A percentile compares a stretch with the other conserved stretches of the same genome.
These are phyloP conservation scores for Xenops minutus DNA, from an alignment of 2,797 vertebrate genomes.

Conservation along the genomic window DNA sequence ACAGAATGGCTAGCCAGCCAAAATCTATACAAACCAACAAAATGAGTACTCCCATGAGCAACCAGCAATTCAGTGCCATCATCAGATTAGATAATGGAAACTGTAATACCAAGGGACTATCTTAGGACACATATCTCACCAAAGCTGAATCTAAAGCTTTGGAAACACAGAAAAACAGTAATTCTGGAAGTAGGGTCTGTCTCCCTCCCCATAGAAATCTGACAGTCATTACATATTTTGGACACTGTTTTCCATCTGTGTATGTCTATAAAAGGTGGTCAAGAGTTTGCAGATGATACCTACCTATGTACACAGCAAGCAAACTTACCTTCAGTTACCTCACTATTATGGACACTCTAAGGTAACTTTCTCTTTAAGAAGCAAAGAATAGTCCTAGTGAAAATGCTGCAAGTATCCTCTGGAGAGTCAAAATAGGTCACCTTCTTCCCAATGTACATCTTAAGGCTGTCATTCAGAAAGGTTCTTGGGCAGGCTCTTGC, in stretches of 20 bases:
- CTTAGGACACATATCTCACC: neutral
- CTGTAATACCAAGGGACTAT: neutral
- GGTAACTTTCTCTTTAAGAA: constrained; percentile 6
- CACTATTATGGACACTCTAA: neutral
- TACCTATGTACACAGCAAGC: neutral
- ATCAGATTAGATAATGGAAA: neutral
- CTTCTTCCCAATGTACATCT: neutral
- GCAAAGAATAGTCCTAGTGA: neutral
- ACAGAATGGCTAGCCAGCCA: neutral
- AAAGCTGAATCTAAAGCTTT: neutral
- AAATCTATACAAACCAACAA: neutral
- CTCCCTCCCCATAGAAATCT: neutral
- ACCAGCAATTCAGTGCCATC: neutral
- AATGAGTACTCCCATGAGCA: neutral
- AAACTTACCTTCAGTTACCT: neutral
- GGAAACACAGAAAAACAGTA: neutral
- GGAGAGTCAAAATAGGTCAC: constrained; percentile 31
- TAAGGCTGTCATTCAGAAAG: neutral
- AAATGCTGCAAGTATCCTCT: neutral
- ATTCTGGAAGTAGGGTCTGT: neutral
- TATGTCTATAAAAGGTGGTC: neutral
- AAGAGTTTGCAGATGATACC: neutral
- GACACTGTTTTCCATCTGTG: neutral
- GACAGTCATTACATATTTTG: neutral
- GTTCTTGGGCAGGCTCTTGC: neutral